These are phyloP conservation scores for Liposcelis brunnea DNA, from an alignment of 2,888 invertebrate genomes.

Conservation along the genomic window DNA sequence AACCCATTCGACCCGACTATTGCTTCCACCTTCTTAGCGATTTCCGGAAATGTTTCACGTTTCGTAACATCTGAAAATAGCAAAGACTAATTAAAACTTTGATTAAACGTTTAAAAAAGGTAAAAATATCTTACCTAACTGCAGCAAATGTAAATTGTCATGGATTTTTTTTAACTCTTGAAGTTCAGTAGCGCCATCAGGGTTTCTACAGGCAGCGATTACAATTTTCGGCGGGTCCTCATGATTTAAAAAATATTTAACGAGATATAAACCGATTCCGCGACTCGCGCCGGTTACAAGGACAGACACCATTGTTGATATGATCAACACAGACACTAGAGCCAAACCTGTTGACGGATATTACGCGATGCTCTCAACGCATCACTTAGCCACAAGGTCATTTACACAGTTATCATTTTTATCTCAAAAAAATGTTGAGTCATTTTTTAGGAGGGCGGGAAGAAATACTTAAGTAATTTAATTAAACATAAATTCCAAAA, in stretches of 20 bases:
- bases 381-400: too few relatives aligned
- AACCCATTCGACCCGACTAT: background rate
- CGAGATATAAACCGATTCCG: background rate
- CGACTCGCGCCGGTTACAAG: slow-evolving; percentile 2
- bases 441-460: too few relatives aligned
- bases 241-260: background rate
- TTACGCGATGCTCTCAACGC: too few relatives aligned
- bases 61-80: too few relatives aligned
- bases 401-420: too few relatives aligned
- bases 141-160: background rate
- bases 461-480: too few relatives aligned
- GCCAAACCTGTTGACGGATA: too few relatives aligned
- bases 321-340: too few relatives aligned
- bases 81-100: too few relatives aligned
- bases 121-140: background rate
- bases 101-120: too few relatives aligned
- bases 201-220: background rate
- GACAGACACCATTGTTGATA: slow-evolving; percentile 4
- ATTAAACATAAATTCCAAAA: too few relatives aligned
- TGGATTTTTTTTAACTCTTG: background rate
- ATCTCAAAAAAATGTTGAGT: too few relatives aligned
- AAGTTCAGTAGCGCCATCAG: background rate
- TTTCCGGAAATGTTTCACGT: background rate
- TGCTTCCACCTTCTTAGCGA: background rate
- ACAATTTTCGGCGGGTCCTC: background rate